These are phyloP conservation scores for Lithobates pipiens DNA, from an alignment of 2,797 vertebrate genomes.

Conservation along the genomic window DNA sequence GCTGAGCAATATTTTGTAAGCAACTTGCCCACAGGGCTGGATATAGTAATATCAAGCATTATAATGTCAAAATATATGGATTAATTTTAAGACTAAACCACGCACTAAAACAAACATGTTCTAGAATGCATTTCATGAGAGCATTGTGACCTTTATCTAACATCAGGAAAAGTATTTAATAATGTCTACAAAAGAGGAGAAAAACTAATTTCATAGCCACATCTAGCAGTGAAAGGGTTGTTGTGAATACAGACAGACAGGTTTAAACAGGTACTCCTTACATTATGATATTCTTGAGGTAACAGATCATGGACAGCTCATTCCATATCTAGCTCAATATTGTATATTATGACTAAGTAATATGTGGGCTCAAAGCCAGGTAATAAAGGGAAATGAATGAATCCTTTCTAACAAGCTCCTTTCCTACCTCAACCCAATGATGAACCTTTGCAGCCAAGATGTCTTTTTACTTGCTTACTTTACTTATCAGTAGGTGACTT, in stretches of 20 bases:
- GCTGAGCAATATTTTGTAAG: slow-evolving; percentile 4
- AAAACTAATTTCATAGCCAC: slow-evolving; percentile 13
- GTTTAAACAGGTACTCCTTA: slow-evolving; percentile 20
- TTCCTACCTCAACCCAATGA: neutral
- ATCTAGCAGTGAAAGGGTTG: slow-evolving; percentile 4
- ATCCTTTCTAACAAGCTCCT: neutral
- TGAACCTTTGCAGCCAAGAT: neutral
- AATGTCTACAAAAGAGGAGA: slow-evolving; percentile 21
- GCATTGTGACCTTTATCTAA: slow-evolving; percentile 28
- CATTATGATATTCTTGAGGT: slow-evolving; percentile 15
- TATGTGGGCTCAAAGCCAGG: slow-evolving; percentile 22
- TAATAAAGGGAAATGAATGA: slow-evolving; percentile 28
- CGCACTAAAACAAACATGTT: slow-evolving; percentile 27
- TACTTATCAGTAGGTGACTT: too few species aligned
- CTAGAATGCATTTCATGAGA: neutral
- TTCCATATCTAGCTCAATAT: slow-evolving; percentile 1
- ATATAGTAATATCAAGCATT: slow-evolving; percentile 23
- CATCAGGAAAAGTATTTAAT: slow-evolving; percentile 44
- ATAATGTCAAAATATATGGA: slow-evolving; percentile 26
- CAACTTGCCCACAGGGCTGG: neutral
- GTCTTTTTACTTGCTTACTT: neutral
- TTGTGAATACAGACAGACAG: slow-evolving; percentile 13
- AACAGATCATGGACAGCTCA: neutral
- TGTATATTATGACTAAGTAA: slow-evolving; percentile 20
- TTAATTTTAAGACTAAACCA: slow-evolving; percentile 17